Evolutionary conservation across 2,797 vertebrate species (phyloP), one percentile per base, ranked within the genome.

Genomic region (Dallia pectoralis): DNA sequence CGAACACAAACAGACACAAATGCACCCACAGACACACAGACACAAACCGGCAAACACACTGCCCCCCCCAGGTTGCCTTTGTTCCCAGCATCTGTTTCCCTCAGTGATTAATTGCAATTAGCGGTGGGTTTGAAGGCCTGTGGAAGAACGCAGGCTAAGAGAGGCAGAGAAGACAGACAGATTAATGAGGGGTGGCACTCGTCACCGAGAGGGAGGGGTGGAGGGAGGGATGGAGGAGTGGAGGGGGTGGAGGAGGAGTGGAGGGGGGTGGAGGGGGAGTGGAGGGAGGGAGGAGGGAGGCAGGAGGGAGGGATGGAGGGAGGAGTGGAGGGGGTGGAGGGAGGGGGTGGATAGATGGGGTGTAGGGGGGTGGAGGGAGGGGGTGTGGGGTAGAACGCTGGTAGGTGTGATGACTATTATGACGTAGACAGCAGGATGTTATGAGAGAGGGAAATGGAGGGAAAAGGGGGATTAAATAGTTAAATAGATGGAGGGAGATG

Each of bases 41-140:
- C 36, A 7, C 36, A 40, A 40, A 40, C 36, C 6, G 36, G 9
- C 36, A 1, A 36, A 65, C 65, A 22, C 36, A 40, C 66, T 6
- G 33, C 15, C 66, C 32, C 88, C 89, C 89, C 92, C 93, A 89
- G 85, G 88, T 91, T 86, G 93, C 94, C 95, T 95, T 96, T 96
- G 95, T 96, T 94, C 91, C 91, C 92, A 95, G 96, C 96, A 97
- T 98, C 96, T 97, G 97, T 97, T 98, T 98, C 95, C 81, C 92
- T 94, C 93, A 91, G 94, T 97, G 97, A 98, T 97, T 97, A 98
- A 98, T 99, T 98, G 96, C 95, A 97, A 98, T 98, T 97, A 98
- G 96, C 82, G 85, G 94, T 91, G 90, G 89, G 94, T 95, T 95
- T 96, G 96, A 98, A 97, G 95, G 95, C 94, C 94, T 89, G 91